Conservation (phyloP, 2,888 invertebrate genomes). For the Laspeyria flexula region DNA sequence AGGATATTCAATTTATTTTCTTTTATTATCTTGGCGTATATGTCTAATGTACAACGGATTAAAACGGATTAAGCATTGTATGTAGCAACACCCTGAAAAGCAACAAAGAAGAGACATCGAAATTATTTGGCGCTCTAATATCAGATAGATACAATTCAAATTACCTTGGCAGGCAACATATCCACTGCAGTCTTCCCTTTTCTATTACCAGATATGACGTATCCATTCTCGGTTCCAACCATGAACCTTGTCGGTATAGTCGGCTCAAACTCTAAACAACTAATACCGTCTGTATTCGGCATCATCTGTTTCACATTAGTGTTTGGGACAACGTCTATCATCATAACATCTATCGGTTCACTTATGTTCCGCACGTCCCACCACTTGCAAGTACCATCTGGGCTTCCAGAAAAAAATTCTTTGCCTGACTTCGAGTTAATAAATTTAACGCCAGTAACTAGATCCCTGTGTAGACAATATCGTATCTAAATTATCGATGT, state of each 20-base stretch:
- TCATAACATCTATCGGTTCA: conserved; percentile 88
- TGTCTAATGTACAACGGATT: too few species aligned
- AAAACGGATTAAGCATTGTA: too few species aligned
- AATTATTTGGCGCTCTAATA: too few species aligned
- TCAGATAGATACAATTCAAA: too few species aligned
- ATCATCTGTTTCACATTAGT: conserved; percentile 80
- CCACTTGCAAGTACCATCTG: conserved; percentile 95
- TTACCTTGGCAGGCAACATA: conserved; percentile 86
- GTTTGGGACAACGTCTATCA: conserved; percentile 88
- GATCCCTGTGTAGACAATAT: too few species aligned
- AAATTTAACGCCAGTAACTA: conserved; percentile 94
- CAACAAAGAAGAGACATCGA: too few species aligned
- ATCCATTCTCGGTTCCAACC: conserved; percentile 89
- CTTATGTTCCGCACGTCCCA: conserved; percentile 90
- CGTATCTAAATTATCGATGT: too few species aligned
- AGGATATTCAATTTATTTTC: too few species aligned
- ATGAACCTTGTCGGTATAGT: conserved; percentile 91
- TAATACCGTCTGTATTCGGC: conserved; percentile 86
- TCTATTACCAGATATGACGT: conserved; percentile 88
- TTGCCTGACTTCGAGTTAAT: conserved; percentile 96
- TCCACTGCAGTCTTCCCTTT: conserved; percentile 90
- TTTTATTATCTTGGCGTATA: too few species aligned
- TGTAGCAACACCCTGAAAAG: too few species aligned
- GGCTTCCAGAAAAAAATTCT: conserved; percentile 96
- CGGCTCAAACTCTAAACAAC: conserved; percentile 89